These are phyloP conservation scores for Temnothorax curvispinosus DNA, from an alignment of 1,140 invertebrate genomes.

Conservation along the genomic window DNA sequence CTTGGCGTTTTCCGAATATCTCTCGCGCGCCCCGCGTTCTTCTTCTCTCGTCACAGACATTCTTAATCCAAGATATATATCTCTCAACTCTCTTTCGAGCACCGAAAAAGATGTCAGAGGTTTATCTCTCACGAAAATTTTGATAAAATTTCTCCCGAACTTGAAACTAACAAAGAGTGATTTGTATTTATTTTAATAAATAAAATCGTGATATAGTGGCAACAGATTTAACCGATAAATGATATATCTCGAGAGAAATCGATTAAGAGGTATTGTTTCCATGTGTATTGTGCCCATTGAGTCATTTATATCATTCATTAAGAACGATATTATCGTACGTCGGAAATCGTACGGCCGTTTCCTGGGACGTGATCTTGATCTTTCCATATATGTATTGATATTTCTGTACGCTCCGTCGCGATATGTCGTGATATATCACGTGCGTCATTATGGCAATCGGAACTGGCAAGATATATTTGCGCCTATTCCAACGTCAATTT, in stretches of 20 bases:
- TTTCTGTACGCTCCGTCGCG: conserved; percentile 16
- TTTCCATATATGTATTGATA: conserved; percentile 19
- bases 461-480: conserved; percentile 40
- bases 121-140: not conserved
- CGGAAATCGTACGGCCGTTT: not conserved
- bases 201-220: not conserved
- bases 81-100: not conserved
- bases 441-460: conserved; percentile 27
- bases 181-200: not conserved
- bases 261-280: not conserved
- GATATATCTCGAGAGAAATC: not conserved
- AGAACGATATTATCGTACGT: conserved; percentile 10
- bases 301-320: not conserved
- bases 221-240: not conserved
- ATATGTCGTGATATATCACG: conserved; percentile 30
- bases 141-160: not conserved
- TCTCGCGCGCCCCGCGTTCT: not conserved
- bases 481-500: conserved; percentile 58
- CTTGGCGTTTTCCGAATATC: conserved; percentile 67
- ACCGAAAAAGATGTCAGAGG: not conserved
- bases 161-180: not conserved
- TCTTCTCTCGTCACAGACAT: not conserved
- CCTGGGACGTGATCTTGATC: not conserved
- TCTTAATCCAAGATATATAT: not conserved
- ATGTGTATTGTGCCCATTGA: not conserved